phyloP scores from a whole-genome alignment of 2,797 vertebrate species.

The Hemitrygon akajei region DNA sequence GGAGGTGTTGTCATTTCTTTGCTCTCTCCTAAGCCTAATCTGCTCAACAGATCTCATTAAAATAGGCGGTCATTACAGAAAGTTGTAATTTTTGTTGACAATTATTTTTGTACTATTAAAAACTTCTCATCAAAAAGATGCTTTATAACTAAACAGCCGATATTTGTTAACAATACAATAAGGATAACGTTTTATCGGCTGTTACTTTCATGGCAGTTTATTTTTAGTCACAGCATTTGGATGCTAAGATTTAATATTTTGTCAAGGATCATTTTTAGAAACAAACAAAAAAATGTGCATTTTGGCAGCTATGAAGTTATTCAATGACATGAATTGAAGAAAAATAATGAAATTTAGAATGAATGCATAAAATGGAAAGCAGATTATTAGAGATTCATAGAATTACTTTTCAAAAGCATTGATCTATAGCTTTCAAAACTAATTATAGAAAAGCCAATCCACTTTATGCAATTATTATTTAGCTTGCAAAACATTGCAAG shows the following conservation, averaged over 20 bases:
- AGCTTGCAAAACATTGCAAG: not conserved
- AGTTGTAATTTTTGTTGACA: not conserved
- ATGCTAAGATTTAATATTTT: not conserved
- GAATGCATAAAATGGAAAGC: not conserved
- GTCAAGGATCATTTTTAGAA: not conserved
- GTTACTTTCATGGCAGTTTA: not conserved
- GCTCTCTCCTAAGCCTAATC: not conserved
- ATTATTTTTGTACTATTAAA: not conserved
- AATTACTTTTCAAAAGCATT: not conserved
- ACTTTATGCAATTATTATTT: not conserved
- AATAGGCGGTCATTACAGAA: not conserved
- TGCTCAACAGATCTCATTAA: not conserved
- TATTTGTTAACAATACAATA: not conserved
- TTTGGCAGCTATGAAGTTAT: not conserved
- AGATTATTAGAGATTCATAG: not conserved
- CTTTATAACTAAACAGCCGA: not conserved
- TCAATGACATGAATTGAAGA: not conserved
- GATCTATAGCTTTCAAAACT: conserved; percentile 8
- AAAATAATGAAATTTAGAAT: not conserved
- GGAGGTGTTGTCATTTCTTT: not conserved
- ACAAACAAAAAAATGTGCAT: not conserved
- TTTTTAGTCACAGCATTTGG: not conserved
- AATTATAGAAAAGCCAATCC: not conserved
- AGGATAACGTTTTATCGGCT: not conserved
- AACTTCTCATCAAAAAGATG: not conserved